These are phyloP conservation scores for Colius striatus DNA, from an alignment of 2,113 vertebrate genomes.

Conservation along the genomic window DNA sequence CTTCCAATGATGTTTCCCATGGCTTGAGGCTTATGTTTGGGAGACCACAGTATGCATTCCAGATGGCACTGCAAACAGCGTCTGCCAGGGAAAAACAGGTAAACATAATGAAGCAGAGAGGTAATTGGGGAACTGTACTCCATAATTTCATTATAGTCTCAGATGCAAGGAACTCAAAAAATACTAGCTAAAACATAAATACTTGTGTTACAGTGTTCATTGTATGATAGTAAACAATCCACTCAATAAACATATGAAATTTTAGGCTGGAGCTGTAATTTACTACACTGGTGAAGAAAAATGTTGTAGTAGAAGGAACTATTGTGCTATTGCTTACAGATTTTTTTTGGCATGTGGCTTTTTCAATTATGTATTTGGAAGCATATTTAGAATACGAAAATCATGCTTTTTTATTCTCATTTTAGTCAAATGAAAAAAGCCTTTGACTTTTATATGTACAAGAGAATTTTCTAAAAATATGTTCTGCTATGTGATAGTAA, in stretches of 20 bases:
- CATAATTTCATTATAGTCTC: background rate
- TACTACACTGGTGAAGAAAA: background rate
- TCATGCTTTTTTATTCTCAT: background rate
- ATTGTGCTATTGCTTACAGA: background rate
- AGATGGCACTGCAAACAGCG: background rate
- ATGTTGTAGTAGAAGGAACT: background rate
- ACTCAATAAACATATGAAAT: background rate
- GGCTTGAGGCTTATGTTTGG: constrained; percentile 37
- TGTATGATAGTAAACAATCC: background rate
- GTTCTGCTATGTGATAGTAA: background rate
- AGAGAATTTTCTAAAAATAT: background rate
- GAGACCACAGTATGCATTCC: constrained; percentile 1
- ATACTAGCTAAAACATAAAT: constrained; percentile 18
- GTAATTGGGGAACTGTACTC: background rate
- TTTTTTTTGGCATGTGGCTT: background rate
- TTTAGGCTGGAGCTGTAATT: background rate
- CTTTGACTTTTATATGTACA: background rate
- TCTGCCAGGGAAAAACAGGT: constrained; percentile 55
- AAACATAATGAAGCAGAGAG: constrained; percentile 62
- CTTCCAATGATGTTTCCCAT: constrained; percentile 20
- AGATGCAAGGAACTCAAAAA: background rate
- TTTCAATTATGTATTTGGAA: background rate
- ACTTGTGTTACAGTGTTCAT: background rate
- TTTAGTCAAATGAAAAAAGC: background rate
- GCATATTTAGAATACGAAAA: background rate